phyloP scores from a whole-genome alignment of 92 coral and sea anemone genomes.

The Ricordea florida region DNA sequence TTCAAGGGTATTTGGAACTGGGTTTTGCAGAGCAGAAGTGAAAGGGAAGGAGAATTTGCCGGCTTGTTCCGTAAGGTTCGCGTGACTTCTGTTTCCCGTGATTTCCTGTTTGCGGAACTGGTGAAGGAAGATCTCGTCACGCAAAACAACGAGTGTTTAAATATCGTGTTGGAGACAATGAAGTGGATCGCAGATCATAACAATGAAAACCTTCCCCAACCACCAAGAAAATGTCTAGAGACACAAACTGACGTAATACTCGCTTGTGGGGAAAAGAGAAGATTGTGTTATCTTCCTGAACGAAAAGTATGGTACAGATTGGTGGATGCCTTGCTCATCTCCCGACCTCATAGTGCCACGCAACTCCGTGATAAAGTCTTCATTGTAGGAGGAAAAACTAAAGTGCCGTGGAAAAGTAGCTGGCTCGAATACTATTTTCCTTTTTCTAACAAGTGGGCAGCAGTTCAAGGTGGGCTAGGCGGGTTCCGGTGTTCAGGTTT shows the following conservation, averaged over 20 bases:
- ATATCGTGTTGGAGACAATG: conserved; percentile 6
- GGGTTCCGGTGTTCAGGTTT: no score
- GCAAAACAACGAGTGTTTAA: conserved; percentile 5
- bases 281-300: background rate
- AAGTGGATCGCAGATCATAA: background rate
- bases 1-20: conserved; percentile 30
- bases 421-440: no score
- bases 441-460: no score
- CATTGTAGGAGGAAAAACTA: no score
- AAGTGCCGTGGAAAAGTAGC: no score
- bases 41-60: conserved; percentile 6
- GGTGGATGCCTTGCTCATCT: background rate
- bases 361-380: background rate
- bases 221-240: background rate
- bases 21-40: conserved; percentile 10
- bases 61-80: conserved; percentile 30
- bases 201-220: background rate
- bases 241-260: background rate
- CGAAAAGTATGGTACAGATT: background rate
- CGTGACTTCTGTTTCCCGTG: background rate
- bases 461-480: no score
- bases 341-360: background rate
- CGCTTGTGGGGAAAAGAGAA: background rate
- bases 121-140: conserved; percentile 27
- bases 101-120: no score